phyloP scores from a whole-genome alignment of 1,140 invertebrate genomes.

The Ephestia elutella region DNA sequence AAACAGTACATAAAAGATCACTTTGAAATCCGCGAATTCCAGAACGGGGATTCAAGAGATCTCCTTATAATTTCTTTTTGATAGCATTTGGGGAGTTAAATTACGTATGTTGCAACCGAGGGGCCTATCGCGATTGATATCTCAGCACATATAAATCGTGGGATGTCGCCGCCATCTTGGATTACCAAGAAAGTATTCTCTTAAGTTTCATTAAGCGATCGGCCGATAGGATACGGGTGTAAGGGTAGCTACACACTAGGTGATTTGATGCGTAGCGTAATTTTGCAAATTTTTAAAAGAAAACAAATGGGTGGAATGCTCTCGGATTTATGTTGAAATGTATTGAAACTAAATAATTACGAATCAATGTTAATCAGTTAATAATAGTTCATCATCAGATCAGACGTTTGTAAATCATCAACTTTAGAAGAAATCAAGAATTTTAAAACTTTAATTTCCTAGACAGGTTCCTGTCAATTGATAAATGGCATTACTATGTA shows the following conservation, averaged over 20 bases:
- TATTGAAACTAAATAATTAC: no score
- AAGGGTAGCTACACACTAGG: background rate
- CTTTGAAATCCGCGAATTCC: conserved; percentile 1
- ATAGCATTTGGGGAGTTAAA: conserved; percentile 54
- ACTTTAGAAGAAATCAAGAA: no score
- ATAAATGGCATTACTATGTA: no score
- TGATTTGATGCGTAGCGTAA: no score
- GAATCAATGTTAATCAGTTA: no score
- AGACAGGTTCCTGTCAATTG: no score
- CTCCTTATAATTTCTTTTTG: conserved; percentile 62
- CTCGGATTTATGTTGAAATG: no score
- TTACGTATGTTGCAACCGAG: conserved; percentile 42
- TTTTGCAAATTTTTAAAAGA: no score
- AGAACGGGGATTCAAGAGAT: conserved; percentile 9
- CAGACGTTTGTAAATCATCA: no score
- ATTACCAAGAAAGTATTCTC: conserved; percentile 48
- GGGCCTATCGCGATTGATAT: conserved; percentile 50
- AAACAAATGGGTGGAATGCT: no score
- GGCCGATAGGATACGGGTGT: conserved; percentile 33
- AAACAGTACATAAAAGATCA: background rate
- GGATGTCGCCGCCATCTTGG: conserved; percentile 38
- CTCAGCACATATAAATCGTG: conserved; percentile 51
- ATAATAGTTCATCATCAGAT: no score
- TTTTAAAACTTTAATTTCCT: no score
- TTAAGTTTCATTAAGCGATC: conserved; percentile 64